phyloP scores from a whole-genome alignment of 2,113 vertebrate species.

The Rhodinocichla rosea region DNA sequence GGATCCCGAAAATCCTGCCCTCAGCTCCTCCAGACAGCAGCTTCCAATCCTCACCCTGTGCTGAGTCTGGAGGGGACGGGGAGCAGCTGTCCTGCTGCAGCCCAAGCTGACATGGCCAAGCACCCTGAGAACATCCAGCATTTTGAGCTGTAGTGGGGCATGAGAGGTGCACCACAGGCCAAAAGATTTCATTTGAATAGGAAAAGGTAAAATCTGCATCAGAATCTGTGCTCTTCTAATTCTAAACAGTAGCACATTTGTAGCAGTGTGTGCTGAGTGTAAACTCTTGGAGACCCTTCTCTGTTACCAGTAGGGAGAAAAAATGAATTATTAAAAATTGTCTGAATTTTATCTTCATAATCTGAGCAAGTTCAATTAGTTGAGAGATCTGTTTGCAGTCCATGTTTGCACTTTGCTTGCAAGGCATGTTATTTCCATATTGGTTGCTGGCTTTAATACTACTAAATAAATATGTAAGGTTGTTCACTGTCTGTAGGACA shows the following conservation, averaged over 20 bases:
- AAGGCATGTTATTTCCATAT: neutral
- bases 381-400: neutral
- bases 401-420: neutral
- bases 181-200: neutral
- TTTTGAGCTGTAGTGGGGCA: neutral
- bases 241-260: neutral
- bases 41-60: neutral
- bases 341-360: neutral
- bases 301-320: neutral
- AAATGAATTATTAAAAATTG: neutral
- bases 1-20: slow-evolving; percentile 11
- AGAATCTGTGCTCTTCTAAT: neutral
- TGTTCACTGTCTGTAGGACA: neutral
- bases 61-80: neutral
- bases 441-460: neutral
- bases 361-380: neutral
- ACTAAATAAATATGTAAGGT: neutral
- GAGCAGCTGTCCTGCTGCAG: slow-evolving; percentile 4
- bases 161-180: neutral
- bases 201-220: neutral
- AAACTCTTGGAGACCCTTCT: neutral
- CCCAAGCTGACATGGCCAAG: neutral
- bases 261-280: neutral
- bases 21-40: neutral
- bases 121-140: neutral